Conservation (phyloP, 1,140 invertebrate species). For the Hycleus cichorii region DNA sequence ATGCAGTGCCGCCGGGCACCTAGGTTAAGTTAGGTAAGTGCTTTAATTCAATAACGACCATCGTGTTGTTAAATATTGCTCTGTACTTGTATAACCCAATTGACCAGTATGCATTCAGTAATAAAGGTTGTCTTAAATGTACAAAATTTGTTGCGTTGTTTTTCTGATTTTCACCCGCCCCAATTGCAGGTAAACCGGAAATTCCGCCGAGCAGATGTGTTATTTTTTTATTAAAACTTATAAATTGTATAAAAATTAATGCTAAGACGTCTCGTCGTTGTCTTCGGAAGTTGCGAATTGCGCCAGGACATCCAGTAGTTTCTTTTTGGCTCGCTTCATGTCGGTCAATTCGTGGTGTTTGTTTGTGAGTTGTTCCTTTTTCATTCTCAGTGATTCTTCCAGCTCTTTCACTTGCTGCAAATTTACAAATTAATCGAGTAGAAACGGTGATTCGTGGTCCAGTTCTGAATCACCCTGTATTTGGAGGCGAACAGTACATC, state of each 20-base stretch:
- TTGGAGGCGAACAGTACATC: no score
- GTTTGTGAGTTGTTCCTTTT: background rate
- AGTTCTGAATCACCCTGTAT: no score
- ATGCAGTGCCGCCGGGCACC: constrained; percentile 33
- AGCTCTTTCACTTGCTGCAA: constrained; percentile 27
- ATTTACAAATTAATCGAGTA: background rate
- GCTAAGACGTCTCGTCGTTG: no score
- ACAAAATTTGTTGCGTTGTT: background rate
- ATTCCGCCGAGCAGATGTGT: no score
- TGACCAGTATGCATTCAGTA: constrained; percentile 45
- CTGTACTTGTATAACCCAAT: constrained; percentile 43
- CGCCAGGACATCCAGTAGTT: constrained; percentile 30
- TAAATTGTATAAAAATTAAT: no score
- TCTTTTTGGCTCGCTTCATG: constrained; percentile 16
- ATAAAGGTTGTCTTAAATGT: constrained; percentile 45
- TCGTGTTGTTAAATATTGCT: constrained; percentile 36
- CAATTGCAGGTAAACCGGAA: no score
- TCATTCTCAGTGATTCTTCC: constrained; percentile 18
- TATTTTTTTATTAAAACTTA: no score
- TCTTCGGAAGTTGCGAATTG: constrained; percentile 18
- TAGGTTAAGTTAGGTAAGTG: constrained; percentile 41
- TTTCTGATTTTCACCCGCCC: no score
- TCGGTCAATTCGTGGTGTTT: constrained; percentile 25
- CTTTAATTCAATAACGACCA: constrained; percentile 39
- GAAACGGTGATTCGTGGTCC: no score